Evolutionary conservation across 2,888 invertebrate genomes (phyloP), one percentile per base, ranked within the genome.

Genomic region (Drosophila mayaguana): DNA sequence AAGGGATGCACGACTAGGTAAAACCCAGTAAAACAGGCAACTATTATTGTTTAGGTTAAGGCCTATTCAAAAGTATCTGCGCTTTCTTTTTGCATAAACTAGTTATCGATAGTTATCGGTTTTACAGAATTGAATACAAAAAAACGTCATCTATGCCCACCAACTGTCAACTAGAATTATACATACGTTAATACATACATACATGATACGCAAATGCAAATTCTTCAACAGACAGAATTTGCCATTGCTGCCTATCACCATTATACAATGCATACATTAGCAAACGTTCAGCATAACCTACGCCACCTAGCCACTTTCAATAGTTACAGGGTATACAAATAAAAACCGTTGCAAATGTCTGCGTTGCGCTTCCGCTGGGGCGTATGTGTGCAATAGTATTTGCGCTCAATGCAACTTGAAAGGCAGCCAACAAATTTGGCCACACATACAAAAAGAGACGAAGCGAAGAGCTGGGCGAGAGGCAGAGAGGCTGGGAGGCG

Each of bases 291-390:
- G 1, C 32, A 16, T 42, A 11, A 9, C 16, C 32, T 5, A 6
- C 40, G 0, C 16, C 43, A 8, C 43, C 14, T 32, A 56, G 42
- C 42, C 11, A 43, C 32, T 32, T 43, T 6, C 7, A 20, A 20
- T 43, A 40, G 28, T 6, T 43, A 12, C 43, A 43, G 56, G 56
- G 56, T 56, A 56, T 20, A 3, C 6, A 43, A 43, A 56, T 43
- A 53, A 56, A 43, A 43, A 32, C 32, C 61, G 72, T 80, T 80
- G 55, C 73, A 89, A 88, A 82, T 89, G 88, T 83, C 88, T 88
- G 83, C 80, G 88, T 85, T 89, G 71, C 85, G 75, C 82, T 85
- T 89, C 90, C 90, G 90, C 48, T 70, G 69, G 70, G 76, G 79
- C 84, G 83, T 71, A 66, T 72, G 64, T 81, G 72, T 71, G 75